Evolutionary conservation across 2,888 invertebrate species (phyloP), one percentile per base, ranked within the genome.

Genomic region (Kryphioiulus occultus): DNA sequence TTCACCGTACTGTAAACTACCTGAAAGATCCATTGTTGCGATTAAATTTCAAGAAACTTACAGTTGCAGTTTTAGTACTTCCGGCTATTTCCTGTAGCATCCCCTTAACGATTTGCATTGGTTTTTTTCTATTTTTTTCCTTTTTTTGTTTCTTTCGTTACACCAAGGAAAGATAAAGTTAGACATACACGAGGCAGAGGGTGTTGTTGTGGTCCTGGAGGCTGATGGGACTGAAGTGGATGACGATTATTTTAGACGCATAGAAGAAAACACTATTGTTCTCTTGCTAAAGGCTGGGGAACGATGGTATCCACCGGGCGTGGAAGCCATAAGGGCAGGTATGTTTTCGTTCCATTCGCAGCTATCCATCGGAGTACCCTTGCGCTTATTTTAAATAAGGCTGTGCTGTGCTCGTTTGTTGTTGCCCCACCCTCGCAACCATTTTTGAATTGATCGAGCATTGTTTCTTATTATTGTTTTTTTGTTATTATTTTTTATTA

Each of bases 261-360:
- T 98, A 89, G 97, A 97, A 89, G 96, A 97, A 92, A 97, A 97
- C 93, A 97, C 97, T 89, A 96, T 97, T 91, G 94, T 97, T 91
- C 94, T 97, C 92, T 94, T 98, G 93, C 94, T 98, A 92, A 95
- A 97, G 92, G 95, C 95, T 91, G 97, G 97, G 90, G 97, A 98
- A 93, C 94, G 96, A 92, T 98, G 98, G 98, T 95, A 96, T 93
- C 97, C 97, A 32, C 96, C 96, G 89, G 97, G 97, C 89, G 97
- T 97, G 91, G 97, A 98, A 94, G 97, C 97, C 93, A 97, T 97
- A 93, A 95, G 96, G 93, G 97, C 97, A 94, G 97, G 97, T 97
- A 92, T 89, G 88, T 85, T n/a, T 84, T 2, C 19, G 84, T 84
- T 84, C 22, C 9, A 7, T 68, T 68, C 22, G 59, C 59, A 5